phyloP scores from a whole-genome alignment of 2,113 vertebrate genomes.

The Sitta europaea region DNA sequence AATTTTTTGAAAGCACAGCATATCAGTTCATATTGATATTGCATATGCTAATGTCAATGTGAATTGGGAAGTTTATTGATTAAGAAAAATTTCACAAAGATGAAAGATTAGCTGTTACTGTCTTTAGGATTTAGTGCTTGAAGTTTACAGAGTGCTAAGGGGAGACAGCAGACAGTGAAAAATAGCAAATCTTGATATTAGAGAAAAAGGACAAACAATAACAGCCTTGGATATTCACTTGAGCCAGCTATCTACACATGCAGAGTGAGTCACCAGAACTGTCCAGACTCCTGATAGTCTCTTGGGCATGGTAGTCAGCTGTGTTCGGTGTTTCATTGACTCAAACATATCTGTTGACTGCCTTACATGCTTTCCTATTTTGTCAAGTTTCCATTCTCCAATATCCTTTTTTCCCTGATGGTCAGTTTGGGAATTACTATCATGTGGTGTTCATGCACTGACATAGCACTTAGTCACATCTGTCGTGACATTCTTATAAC shows the following conservation, averaged over 20 bases:
- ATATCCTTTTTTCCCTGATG: not conserved
- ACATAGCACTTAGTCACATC: constrained; percentile 37
- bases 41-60: accelerated
- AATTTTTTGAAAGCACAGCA: not conserved
- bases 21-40: not conserved
- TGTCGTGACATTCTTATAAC: constrained; percentile 19
- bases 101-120: not conserved
- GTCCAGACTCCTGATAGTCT: not conserved
- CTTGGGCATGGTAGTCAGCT: not conserved
- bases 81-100: not conserved
- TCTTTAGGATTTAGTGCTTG: not conserved
- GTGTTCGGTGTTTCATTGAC: not conserved
- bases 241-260: not conserved
- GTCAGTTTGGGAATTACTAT: not conserved
- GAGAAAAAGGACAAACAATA: not conserved
- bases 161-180: not conserved
- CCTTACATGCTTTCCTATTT: not conserved
- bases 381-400: not conserved
- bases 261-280: constrained; percentile 2
- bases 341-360: not conserved
- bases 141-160: not conserved
- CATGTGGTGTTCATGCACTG: not conserved
- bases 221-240: not conserved
- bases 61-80: not conserved
- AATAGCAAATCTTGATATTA: not conserved